Evolutionary conservation across 2,113 vertebrate genomes (phyloP).

Genomic region (Sitta europaea): DNA sequence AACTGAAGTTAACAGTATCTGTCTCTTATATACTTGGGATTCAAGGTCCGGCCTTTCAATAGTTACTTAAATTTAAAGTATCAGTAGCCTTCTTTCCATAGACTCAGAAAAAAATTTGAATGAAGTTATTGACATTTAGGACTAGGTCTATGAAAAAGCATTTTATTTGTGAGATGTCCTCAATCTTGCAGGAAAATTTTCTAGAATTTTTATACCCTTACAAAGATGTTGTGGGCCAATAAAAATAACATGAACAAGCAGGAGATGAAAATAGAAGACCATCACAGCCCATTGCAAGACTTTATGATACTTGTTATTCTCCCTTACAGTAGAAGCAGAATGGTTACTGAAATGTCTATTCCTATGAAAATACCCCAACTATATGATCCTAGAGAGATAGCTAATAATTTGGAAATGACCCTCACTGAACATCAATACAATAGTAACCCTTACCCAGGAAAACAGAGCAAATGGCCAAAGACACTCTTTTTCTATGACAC

Average conservation of each 20-base stretch:
- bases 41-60: background rate
- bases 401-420: background rate
- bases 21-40: background rate
- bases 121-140: background rate
- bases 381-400: background rate
- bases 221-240: background rate
- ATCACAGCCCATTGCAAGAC: background rate
- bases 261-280: background rate
- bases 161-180: background rate
- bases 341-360: fast-evolving
- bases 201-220: background rate
- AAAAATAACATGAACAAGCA: background rate
- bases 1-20: background rate
- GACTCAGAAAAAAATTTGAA: background rate
- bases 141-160: background rate
- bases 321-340: background rate
- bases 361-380: background rate
- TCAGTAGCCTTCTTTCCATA: background rate
- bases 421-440: background rate
- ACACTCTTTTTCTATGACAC: background rate
- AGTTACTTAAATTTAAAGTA: background rate
- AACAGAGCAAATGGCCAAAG: background rate
- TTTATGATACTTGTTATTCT: background rate
- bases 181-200: background rate
- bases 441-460: background rate